Evolutionary conservation across 2,797 vertebrate species (phyloP).

Genomic region (Anolis apletophallus): DNA sequence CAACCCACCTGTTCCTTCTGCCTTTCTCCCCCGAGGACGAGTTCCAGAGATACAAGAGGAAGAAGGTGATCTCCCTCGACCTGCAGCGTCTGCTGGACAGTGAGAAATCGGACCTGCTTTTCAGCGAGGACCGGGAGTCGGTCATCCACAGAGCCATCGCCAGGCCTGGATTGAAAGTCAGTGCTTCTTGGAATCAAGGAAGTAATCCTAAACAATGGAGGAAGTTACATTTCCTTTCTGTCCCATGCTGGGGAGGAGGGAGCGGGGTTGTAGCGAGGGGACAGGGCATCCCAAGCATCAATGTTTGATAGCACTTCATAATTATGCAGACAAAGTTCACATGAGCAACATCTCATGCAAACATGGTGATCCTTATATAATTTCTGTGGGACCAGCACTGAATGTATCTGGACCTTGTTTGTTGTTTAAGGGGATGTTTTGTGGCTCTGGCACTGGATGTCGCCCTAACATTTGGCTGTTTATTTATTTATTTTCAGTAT

Average conservation of each 20-base stretch:
- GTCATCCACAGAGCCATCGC: slow-evolving; percentile 70
- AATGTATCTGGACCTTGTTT: too few relatives aligned
- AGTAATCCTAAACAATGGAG: not conserved
- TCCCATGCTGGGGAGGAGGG: not conserved
- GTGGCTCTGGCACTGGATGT: too few relatives aligned
- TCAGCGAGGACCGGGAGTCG: slow-evolving; percentile 67
- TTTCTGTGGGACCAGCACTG: too few relatives aligned
- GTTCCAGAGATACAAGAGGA: slow-evolving; percentile 70
- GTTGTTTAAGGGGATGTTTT: too few relatives aligned
- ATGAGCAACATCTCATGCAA: too few relatives aligned
- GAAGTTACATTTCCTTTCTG: not conserved
- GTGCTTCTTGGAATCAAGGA: not conserved
- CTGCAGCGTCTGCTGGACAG: slow-evolving; percentile 54
- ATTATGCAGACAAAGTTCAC: too few relatives aligned
- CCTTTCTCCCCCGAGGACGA: slow-evolving; percentile 69
- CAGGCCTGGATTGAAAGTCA: slow-evolving; percentile 75
- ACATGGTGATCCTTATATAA: too few relatives aligned
- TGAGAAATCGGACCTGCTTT: slow-evolving; percentile 16
- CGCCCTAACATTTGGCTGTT: too few relatives aligned
- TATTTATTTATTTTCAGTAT: too few relatives aligned
- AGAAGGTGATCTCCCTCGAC: slow-evolving; percentile 71
- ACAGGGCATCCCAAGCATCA: too few relatives aligned
- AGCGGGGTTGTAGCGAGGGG: not conserved
- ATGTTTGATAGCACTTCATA: too few relatives aligned
- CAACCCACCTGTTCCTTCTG: not conserved